Evolutionary conservation across 2,888 invertebrate genomes (phyloP), one percentile per base, ranked within the genome.

Genomic region (Merodon equestris): DNA sequence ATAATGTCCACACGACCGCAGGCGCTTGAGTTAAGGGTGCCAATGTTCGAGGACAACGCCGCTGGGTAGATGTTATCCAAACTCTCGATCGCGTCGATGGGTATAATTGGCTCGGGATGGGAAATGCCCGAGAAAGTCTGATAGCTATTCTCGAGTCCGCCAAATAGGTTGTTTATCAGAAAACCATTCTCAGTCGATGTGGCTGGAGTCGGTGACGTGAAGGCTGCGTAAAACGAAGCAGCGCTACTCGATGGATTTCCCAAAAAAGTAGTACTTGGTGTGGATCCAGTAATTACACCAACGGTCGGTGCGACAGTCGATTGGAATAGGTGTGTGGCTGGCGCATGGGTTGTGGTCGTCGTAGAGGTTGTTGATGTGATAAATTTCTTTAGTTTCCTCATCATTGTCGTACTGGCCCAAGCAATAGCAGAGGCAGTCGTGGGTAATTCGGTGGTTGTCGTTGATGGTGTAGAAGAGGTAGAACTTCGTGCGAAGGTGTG

Each of bases 1-100:
- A 97, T 97, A 85, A 96, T 96, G 86, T 95, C 95, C 75, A 94
- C 92, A 40, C 95, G 92, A 70, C 94, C 95, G 87, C 96, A 97
- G 73, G 93, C 92, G 44, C 90, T 89, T 38, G 91, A 91, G 83
- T 92, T 91, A 47, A 89, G 82, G 47, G 88, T 88, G 81, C 86
- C 88, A 70, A 88, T 87, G 71, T 88, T 87, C 53, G 88, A 87
- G 61, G 91, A 91, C 83, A 92, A 85, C 13, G 92, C 91, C 76
- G 92, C 91, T 44, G 92, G 92, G 84, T 90, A 92, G 66, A 92
- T 87, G 71, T 86, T 90, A 83, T 92, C 92, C 82, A 92, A 90
- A 15, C 91, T 92, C 85, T 92, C 92, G 79, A 91, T 89, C 70
- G 86, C 85, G 73, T 89, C 88, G 40, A 88, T 84, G 15, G 85